A percentile compares a stretch with the other conserved stretches of the same genome.
Conservation (phyloP, 2,113 vertebrate species). For the Typhlomys cinereus region DNA sequence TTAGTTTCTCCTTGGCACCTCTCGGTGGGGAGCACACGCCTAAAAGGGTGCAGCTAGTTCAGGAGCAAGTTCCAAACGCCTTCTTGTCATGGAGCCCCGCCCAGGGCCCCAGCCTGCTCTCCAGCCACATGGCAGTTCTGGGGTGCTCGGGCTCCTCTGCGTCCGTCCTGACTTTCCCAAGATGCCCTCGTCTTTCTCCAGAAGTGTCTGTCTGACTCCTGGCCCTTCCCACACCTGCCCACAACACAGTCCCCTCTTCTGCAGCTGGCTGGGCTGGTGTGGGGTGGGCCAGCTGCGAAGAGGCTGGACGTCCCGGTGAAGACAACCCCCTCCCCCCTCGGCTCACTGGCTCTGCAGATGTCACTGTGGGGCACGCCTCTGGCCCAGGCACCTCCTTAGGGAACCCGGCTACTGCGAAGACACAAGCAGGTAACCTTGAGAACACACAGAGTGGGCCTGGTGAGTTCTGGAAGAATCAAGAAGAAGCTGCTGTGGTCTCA, state of each 20-base stretch:
- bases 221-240: too few relatives aligned
- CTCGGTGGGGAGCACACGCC: background rate
- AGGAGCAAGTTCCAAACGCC: background rate
- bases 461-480: background rate
- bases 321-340: background rate
- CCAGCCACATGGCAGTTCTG: accelerated
- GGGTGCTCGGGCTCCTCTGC: background rate
- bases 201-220: background rate
- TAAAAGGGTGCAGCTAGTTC: background rate
- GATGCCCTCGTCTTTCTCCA: background rate
- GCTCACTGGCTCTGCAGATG: too few relatives aligned
- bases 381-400: background rate
- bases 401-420: background rate
- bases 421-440: background rate
- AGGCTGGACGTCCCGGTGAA: background rate
- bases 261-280: background rate
- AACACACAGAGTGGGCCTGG: background rate
- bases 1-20: background rate
- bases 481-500: too few relatives aligned
- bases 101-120: background rate
- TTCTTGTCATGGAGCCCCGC: background rate
- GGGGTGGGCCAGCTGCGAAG: background rate
- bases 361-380: background rate
- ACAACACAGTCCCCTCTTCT: background rate
- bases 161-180: background rate